Base-by-base conservation (phyloP, 1,140 invertebrate genomes). In the Vanessa atalanta region DNA sequence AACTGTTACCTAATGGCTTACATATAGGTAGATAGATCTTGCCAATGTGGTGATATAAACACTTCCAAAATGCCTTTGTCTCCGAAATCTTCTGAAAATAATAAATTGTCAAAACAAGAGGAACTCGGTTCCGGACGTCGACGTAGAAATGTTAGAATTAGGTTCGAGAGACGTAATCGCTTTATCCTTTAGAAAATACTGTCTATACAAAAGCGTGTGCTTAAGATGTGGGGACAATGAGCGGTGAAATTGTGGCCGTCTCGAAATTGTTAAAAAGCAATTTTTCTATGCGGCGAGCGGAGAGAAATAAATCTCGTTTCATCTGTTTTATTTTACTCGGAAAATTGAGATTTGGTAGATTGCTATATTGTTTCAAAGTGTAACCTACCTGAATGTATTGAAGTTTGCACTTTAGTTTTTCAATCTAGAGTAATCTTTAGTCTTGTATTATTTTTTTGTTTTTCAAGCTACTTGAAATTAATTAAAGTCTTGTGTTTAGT, bases 131-230 rank as follows among this genome's bases (percentile, higher is more conserved):
- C 37, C 37, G 51, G 51, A 53, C 20, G 51, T 53, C 51, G 51
- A 53, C 51, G 51, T 53, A 7, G 47, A 48, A 65, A 65, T n/a
- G 63, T 65, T 48, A n/a, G 43, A 65, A 20, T 48, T 47, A 31
- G 63, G 43, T 65, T 48, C 43, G 63, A 14, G 63, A n/a, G 43
- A 43, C 31, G 37, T 65, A 65, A 65, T 16, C 47, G 64, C 64
- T 65, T 65, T 65, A 65, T 65, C 23, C 48, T 47, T 64, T 53
- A 37, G 53, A 31, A 71, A 51, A 64, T 65, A 47, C 47, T 67
- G 65, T 67, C 47, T 20, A 66, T 50, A 66, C 65, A 66, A 37
- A 67, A 23, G 51, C 47, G 23, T 31, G 65, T 61, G 60, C 60
- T 61, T 61, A 61, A 61, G 60, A 61, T 53, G 51, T 53, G 51